These are phyloP conservation scores for Adrianichthys oophorus DNA, from an alignment of 2,797 vertebrate species.

Conservation along the genomic window DNA sequence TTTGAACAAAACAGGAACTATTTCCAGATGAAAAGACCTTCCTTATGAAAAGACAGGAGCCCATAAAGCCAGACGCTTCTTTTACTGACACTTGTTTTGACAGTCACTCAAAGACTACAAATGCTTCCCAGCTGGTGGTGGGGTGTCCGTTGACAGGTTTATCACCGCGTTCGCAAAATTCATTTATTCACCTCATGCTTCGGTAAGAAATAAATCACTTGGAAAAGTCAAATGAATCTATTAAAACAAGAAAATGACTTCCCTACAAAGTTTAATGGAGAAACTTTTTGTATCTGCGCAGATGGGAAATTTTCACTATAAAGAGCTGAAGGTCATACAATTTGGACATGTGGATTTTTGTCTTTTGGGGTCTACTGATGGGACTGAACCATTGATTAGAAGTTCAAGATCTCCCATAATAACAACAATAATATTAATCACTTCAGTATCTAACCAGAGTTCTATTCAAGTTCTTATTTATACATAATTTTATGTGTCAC, in stretches of 20 bases:
- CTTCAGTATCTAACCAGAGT: no score
- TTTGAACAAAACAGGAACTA: neutral
- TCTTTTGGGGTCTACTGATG: conserved; percentile 53
- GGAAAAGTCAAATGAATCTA: conserved; percentile 59
- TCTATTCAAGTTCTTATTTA: no score
- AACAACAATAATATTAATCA: no score
- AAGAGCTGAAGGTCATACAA: conserved; percentile 46
- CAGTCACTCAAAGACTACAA: conserved; percentile 73
- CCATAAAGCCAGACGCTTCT: conserved; percentile 45
- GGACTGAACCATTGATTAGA: conserved; percentile 35
- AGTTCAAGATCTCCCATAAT: no score
- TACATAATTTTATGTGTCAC: no score
- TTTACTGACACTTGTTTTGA: conserved; percentile 64
- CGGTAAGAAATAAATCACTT: conserved; percentile 65
- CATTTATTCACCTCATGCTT: conserved; percentile 70
- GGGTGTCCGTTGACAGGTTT: conserved; percentile 72
- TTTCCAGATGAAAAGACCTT: conserved; percentile 26
- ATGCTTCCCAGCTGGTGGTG: conserved; percentile 70
- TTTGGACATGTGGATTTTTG: conserved; percentile 33
- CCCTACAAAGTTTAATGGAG: conserved; percentile 57
- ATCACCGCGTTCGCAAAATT: conserved; percentile 77
- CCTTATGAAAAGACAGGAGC: conserved; percentile 41
- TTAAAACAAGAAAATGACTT: conserved; percentile 64
- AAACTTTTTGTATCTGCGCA: conserved; percentile 47
- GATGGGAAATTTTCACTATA: conserved; percentile 38